Base-by-base conservation (phyloP, 1,140 invertebrate genomes). In the Bicyclus anynana region DNA sequence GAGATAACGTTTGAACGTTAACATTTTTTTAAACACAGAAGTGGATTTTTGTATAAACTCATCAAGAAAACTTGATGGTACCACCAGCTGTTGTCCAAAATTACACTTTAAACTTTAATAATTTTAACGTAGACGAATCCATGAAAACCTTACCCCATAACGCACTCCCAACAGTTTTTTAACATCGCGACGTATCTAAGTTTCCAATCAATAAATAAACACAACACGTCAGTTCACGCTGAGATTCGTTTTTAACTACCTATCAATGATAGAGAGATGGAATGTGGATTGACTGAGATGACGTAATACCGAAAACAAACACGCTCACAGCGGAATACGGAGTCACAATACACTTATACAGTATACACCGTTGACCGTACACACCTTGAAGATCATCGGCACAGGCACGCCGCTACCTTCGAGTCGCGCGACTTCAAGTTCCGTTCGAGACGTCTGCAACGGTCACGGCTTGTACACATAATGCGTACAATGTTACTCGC, bases 251-350 rank as follows among this genome's bases (percentile, higher is more conserved):
- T 51, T 60, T 29, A 52, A 59, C 47, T 47, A 53, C 40, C 61
- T 62, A 63, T 59, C 58, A 59, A 64, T 64, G 58, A 64, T 60
- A 61, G 54, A 65, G 54, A 62, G 61, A 75, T 72, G 65, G 69
- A 71, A 80, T 74, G 67, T 74, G 55, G 50, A 66, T 67, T 53
- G 53, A 58, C 59, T 52, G 51, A 38, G 69, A 66, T 86, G 80
- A 86, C 83, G 83, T 78, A 86, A 86, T 74, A 65, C 60, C 66
- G 71, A 84, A 84, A 84, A 81, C 67, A 84, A 82, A 82, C 72
- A 75, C 58, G 62, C 61, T 62, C 65, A 56, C 53, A 60, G 52
- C 46, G 51, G 40, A 53, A 60, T 42, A 42, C 51, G 26, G 21
- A 44, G 56, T 46, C 29, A 6, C 12, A 47, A 47, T 48, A 54